Percentiles rank a stretch among this genome's conserved stretches.
These are phyloP conservation scores for Agapornis canus DNA, from an alignment of 2,797 vertebrate genomes.

Conservation along the genomic window DNA sequence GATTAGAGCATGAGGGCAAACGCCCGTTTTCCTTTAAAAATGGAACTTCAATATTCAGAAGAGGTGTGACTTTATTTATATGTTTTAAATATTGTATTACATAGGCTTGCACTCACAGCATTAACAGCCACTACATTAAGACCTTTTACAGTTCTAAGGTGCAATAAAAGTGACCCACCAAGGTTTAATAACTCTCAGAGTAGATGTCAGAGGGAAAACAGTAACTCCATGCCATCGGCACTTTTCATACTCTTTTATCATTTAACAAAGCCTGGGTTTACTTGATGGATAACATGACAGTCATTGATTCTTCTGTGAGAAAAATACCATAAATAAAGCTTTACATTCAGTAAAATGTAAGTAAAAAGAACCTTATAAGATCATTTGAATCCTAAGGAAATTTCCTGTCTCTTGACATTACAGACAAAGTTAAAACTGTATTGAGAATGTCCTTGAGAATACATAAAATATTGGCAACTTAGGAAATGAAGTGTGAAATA, in stretches of 20 bases:
- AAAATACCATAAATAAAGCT: neutral
- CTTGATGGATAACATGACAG: neutral
- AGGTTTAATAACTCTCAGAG: neutral
- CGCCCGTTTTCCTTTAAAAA: neutral
- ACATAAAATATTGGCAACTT: neutral
- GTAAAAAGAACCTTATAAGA: neutral
- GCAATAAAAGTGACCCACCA: neutral
- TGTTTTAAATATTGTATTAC: neutral
- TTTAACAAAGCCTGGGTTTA: neutral
- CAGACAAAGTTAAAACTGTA: neutral
- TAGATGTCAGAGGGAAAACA: neutral
- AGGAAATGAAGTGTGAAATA: constrained; percentile 16
- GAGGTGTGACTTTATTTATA: neutral
- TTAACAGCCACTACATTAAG: neutral
- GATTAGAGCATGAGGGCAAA: neutral
- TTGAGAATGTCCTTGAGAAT: neutral
- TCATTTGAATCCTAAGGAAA: neutral
- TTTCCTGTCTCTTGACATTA: neutral
- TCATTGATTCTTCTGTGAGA: neutral
- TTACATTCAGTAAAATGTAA: neutral
- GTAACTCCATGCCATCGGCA: neutral
- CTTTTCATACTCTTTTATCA: neutral
- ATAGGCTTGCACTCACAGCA: neutral
- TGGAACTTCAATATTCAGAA: neutral
- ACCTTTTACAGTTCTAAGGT: neutral